Percentiles rank a stretch among this genome's conserved stretches.
These are phyloP conservation scores for Plumapathes pennacea DNA, from an alignment of 92 coral and sea anemone species.

Conservation along the genomic window DNA sequence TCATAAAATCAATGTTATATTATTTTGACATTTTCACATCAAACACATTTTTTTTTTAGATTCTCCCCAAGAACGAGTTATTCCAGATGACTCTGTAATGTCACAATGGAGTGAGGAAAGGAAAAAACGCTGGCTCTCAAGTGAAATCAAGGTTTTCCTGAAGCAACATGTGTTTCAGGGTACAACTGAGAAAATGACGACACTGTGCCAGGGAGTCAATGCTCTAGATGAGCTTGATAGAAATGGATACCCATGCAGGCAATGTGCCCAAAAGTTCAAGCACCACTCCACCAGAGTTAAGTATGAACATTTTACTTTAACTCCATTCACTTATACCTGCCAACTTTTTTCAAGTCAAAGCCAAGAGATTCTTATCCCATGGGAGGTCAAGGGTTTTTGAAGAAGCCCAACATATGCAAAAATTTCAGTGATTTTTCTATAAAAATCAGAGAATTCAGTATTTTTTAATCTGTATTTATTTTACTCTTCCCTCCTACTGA, in stretches of 20 bases:
- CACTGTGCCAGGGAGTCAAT: slow-evolving; percentile 12
- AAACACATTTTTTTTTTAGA: slow-evolving; percentile 5
- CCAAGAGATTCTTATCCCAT: no score
- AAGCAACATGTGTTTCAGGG: slow-evolving; percentile 20
- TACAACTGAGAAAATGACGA: slow-evolving; percentile 12
- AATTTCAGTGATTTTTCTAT: no score
- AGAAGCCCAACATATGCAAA: no score
- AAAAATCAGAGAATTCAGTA: no score
- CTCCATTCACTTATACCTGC: no score
- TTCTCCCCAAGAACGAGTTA: slow-evolving; percentile 19
- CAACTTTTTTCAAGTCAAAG: no score
- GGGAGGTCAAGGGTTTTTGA: no score
- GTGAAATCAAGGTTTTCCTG: slow-evolving; percentile 13
- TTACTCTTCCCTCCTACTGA: no score
- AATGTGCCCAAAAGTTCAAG: slow-evolving; percentile 34
- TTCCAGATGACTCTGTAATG: slow-evolving; percentile 10
- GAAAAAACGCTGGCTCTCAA: slow-evolving; percentile 20
- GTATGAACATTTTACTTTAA: slow-evolving; percentile 12
- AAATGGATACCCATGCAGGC: slow-evolving; percentile 26
- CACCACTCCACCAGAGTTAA: slow-evolving; percentile 22
- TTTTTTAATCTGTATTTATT: background rate
- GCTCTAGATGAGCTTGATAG: slow-evolving; percentile 19
- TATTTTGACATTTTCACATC: no score
- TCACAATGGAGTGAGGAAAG: slow-evolving; percentile 9
- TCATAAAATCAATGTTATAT: no score